Conservation (phyloP, 2,113 vertebrate species). For the Lophius piscatorius region DNA sequence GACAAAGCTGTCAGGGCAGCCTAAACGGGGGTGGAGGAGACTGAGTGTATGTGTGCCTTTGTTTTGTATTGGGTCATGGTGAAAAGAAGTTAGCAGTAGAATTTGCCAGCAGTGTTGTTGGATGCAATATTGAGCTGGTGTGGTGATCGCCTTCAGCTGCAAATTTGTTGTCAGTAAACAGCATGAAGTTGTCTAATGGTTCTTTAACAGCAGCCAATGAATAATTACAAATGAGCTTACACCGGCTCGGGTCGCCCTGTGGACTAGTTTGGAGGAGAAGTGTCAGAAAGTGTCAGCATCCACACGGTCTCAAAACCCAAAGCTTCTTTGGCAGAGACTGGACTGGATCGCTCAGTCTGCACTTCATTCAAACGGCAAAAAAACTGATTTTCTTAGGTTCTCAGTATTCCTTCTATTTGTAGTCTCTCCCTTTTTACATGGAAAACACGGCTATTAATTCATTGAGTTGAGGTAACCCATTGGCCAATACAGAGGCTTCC, state of each 20-base stretch:
- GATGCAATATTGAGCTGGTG: conserved; percentile 4
- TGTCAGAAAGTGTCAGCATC: conserved; percentile 39
- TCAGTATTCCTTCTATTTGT: too few relatives aligned
- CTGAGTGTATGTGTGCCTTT: conserved; percentile 30
- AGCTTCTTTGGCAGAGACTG: too few relatives aligned
- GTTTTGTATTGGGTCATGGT: conserved; percentile 33
- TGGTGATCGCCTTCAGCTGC: conserved; percentile 4
- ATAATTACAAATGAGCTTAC: conserved; percentile 42
- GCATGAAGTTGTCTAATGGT: conserved; percentile 22
- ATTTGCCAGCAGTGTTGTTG: conserved; percentile 19
- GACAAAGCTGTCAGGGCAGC: conserved; percentile 77
- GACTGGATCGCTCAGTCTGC: too few relatives aligned
- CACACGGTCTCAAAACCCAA: conserved; percentile 6
- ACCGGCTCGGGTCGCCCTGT: conserved; percentile 12
- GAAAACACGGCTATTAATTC: too few relatives aligned
- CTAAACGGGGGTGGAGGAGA: conserved; percentile 59
- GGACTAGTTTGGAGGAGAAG: conserved; percentile 33
- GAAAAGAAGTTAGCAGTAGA: conserved; percentile 37
- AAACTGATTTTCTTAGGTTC: too few relatives aligned
- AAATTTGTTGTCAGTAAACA: conserved; percentile 32
- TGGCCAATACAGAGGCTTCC: too few relatives aligned
- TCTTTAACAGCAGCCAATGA: conserved; percentile 32
- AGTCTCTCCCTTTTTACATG: too few relatives aligned
- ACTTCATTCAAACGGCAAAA: too few relatives aligned
- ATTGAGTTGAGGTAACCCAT: too few relatives aligned